Evolutionary conservation across 2,797 vertebrate genomes (phyloP), one percentile per base, ranked within the genome.

Genomic region (Diceros bicornis): DNA sequence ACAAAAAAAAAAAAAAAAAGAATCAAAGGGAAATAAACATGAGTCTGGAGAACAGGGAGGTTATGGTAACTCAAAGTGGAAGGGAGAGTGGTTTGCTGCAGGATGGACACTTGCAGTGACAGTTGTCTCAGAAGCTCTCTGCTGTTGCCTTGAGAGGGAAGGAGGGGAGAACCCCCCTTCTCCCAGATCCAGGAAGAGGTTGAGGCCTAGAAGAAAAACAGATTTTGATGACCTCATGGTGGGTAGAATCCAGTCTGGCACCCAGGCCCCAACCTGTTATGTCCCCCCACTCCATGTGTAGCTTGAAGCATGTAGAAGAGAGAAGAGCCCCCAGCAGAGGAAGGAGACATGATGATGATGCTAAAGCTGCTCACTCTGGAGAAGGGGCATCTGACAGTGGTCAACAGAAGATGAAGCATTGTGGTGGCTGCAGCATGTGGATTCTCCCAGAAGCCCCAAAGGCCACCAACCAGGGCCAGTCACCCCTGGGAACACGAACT

Each of bases 391-490:
- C 7, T 47, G 41, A 50, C 8, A 12, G 23, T 1, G 0, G 1
- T 17, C 88, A 61, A 62, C 1, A 5, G 55, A 68, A 34, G 23
- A 23, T 2, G 12, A 57, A 52, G 18, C 3, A 14, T 29, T 34
- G 32, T 37, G 4, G 44, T 52, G 21, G 17, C 29, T 72, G 32
- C 4, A 74, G n/a, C 25, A 11, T 37, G 11, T 32, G 7, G 44
- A 69, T 71, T 87, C 57, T 79, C 20, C 47, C 74, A 74, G 66
- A 79, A 92, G 17, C 32, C 68, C 59, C 62, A 92, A n/a, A 61
- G 66, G 34, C 64, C 71, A 89, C 32, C 41, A n/a, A 7, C 44
- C 37, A 57, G 37, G 32, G 34, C n/a, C 75, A 62, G 47, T 92
- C 21, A 52, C 37, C 41, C 13, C 50, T 32, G 2, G 25, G 13